Base-by-base conservation (phyloP, 2,797 vertebrate species). In the Yasuhikotakia modesta region DNA sequence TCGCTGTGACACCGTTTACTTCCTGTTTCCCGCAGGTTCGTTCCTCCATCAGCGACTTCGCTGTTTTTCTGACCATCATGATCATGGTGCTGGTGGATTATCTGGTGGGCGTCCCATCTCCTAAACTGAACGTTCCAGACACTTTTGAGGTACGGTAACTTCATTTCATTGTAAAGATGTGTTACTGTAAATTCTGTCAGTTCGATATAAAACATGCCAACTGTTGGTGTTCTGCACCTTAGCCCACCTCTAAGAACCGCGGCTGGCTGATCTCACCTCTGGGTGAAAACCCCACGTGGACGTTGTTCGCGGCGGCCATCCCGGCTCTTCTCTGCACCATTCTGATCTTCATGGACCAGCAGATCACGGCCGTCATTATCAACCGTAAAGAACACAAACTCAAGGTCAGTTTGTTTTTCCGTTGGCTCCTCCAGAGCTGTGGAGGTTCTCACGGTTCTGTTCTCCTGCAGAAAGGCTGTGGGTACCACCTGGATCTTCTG, bases 311-410 rank as follows among this genome's bases (percentile, higher is more conserved):
- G 94, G 58, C 53, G 94, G 0, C 95, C 96, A 0, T 67, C 92
- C 97, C 97, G 0, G 96, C 97, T 74, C 92, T 98, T 67, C 94
- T 99, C 76, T 99, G 97, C 82, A 99, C 97, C 64, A 99, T 99
- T 85, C 90, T 99, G 70, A 94, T 99, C 87, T 99, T 99, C 91
- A 99, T 99, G 97, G 97, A 99, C 89, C 97, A 99, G 86, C 97
- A 99, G 91, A 99, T 99, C 88, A 98, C 96, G 0, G 96, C 97
- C 0, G 96, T 99, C 65, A 99, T 98, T 75, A 94, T 99, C 67
- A 99, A 99, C 89, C 94, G 97, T 87, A 99, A 98, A 80, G 97
- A 99, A 82, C 97, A 99, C 88, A 97, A 95, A 85, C 93, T 99
- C 24, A 92, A 97, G 93, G 97, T 95, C n/a, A n/a, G 17, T n/a